A percentile compares a stretch with the other conserved stretches of the same genome.
Evolutionary conservation across 2,113 vertebrate genomes (phyloP).

Genomic region (Pomatostomus ruficeps): DNA sequence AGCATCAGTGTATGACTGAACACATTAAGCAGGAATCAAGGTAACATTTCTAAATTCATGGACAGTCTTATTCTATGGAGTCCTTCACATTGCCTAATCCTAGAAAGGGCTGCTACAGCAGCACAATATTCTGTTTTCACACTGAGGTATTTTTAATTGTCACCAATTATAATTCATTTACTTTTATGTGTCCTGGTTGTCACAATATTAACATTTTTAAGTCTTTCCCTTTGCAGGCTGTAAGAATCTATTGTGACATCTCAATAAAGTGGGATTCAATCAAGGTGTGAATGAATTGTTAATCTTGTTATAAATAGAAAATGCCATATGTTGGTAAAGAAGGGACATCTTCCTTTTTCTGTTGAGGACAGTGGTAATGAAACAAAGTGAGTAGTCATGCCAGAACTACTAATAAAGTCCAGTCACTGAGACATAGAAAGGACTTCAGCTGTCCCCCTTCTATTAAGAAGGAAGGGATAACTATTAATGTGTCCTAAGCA

Average conservation of each 20-base stretch:
- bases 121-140: slow-evolving; percentile 63
- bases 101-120: neutral
- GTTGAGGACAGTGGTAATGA: slow-evolving; percentile 53
- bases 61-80: neutral
- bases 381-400: slow-evolving; percentile 45
- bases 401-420: slow-evolving; percentile 12
- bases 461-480: neutral
- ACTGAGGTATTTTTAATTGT: slow-evolving; percentile 73
- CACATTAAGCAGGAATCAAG: slow-evolving; percentile 15
- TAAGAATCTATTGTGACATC: slow-evolving; percentile 78
- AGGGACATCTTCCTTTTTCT: slow-evolving; percentile 40
- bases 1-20: slow-evolving; percentile 43
- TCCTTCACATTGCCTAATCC: neutral
- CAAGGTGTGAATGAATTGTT: slow-evolving; percentile 79
- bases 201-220: slow-evolving; percentile 77
- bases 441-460: neutral
- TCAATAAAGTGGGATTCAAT: slow-evolving; percentile 77
- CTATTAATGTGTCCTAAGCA: neutral
- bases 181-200: slow-evolving; percentile 73
- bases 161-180: slow-evolving; percentile 76
- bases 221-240: slow-evolving; percentile 69
- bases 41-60: slow-evolving; percentile 3
- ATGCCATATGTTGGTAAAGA: slow-evolving; percentile 69
- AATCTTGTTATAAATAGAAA: slow-evolving; percentile 77
- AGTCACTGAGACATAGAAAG: neutral